Percentiles rank a stretch among this genome's conserved stretches.
Evolutionary conservation across 2,888 invertebrate species (phyloP).

Genomic region (Drosophila demipolita): DNA sequence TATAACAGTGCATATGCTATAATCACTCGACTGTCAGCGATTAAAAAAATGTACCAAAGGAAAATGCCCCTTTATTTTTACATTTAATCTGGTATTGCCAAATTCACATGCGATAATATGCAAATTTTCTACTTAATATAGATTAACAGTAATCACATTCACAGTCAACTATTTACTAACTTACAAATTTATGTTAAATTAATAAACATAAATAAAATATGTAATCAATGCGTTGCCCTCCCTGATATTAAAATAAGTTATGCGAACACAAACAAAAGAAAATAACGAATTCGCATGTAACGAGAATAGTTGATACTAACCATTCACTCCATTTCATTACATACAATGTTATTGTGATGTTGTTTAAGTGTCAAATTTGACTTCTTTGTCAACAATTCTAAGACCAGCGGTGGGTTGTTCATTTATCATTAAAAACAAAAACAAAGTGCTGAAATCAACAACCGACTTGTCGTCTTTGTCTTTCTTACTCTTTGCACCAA

Average conservation of each 20-base stretch:
- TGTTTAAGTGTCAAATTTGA: slow-evolving; percentile 1
- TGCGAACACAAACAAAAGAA: background rate
- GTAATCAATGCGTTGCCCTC: background rate
- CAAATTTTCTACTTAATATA: background rate
- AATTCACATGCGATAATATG: background rate
- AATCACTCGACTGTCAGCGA: slow-evolving; percentile 17
- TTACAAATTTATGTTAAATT: background rate
- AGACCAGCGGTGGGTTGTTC: background rate
- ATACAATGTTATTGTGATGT: background rate
- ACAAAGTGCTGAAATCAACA: slow-evolving; percentile 2
- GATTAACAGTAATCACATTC: background rate
- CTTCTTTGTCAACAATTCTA: slow-evolving; percentile 1
- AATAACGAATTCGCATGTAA: background rate
- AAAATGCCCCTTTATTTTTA: background rate
- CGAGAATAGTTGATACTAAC: background rate
- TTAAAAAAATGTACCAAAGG: background rate
- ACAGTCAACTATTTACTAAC: background rate
- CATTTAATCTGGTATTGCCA: background rate
- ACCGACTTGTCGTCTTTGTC: slow-evolving; percentile 1
- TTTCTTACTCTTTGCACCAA: slow-evolving; percentile 10
- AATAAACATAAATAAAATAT: background rate
- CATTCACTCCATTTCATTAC: background rate
- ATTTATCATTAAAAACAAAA: background rate
- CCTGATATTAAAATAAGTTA: background rate
- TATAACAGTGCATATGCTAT: slow-evolving; percentile 59